phyloP scores from a whole-genome alignment of 2,888 invertebrate species.

The Lepidonotus clava region DNA sequence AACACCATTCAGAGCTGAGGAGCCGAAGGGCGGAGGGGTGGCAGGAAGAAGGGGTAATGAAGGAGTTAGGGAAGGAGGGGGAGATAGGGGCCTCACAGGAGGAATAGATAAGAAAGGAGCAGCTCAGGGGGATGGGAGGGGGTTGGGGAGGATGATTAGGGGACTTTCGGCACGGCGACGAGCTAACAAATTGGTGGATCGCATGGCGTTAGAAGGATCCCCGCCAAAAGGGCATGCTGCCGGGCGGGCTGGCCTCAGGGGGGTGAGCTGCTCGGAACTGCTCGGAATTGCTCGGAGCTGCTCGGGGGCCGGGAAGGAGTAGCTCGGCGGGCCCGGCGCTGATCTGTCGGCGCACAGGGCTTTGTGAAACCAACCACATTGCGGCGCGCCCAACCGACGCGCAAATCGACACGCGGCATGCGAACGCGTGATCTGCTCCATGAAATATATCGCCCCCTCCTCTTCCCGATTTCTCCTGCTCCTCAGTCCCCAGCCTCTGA shows the following conservation, averaged over 20 bases:
- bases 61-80: not conserved
- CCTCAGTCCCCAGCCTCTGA: too few species aligned
- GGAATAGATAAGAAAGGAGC: too few species aligned
- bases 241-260: constrained; percentile 13
- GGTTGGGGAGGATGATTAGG: not conserved
- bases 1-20: constrained; percentile 10
- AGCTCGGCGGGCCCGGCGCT: not conserved
- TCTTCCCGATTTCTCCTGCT: too few species aligned
- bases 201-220: constrained; percentile 31
- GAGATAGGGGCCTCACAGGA: too few species aligned
- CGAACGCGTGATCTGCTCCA: constrained; percentile 39
- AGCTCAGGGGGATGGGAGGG: not conserved
- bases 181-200: constrained; percentile 47
- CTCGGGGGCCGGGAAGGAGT: not conserved
- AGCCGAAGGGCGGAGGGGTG: not conserved
- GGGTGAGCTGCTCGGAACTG: not conserved
- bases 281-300: not conserved
- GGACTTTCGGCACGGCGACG: constrained; percentile 28
- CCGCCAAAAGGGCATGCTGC: constrained; percentile 41
- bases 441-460: too few species aligned
- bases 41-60: not conserved
- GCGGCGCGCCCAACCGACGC: not conserved
- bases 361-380: constrained; percentile 37
- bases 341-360: constrained; percentile 7
- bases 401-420: constrained; percentile 33